Base-by-base conservation (phyloP, 2,797 vertebrate genomes). In the Phoxinus dragarum region DNA sequence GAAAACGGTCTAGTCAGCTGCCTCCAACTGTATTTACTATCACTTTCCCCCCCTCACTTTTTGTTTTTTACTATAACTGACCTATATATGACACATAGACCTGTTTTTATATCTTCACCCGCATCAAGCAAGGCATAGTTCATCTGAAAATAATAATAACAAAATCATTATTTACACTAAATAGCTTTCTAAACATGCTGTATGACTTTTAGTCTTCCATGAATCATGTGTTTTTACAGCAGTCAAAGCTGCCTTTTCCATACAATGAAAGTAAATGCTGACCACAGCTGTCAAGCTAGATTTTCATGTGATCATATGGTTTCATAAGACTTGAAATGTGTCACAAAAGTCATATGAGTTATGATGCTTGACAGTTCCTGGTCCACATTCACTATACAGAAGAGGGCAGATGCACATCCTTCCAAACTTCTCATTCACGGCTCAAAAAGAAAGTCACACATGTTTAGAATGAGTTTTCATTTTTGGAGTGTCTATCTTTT, bases 161-260 rank as follows among this genome's bases (percentile, higher is more conserved):
- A 27, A 27, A 27, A n/a, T 42, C 61, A 77, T 76, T 68, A 68
- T 80, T 80, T 67, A 80, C 59, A 23, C 16, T 49, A 34, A 79
- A 66, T 47, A 66, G 14, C 17, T 80, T 78, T 64, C 7, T 47
- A 79, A 79, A 79, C 77, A 66, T 4, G 47, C n/a, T 5, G 36
- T 69, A 38, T 2, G n/a, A 31, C 47, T 7, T 75, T 36, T 36
- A 52, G 44, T 74, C 44, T 74, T 34, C 44, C 47, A 52, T 31
- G 27, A 77, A 56, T 21, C 34, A 38, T 9, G 1, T 3, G 6
- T 74, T 74, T 49, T 19, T 74, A 10, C 31, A 10, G 7, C 8
- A 31, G 3, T 49, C 42, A 66, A 61, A 76, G 52, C 42, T 47
- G 1, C 6, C 42, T 47, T 66, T 80, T 80, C n/a, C 59, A 66